These are phyloP conservation scores for Galerucella pusilla DNA, from an alignment of 2,888 invertebrate genomes.

Conservation along the genomic window DNA sequence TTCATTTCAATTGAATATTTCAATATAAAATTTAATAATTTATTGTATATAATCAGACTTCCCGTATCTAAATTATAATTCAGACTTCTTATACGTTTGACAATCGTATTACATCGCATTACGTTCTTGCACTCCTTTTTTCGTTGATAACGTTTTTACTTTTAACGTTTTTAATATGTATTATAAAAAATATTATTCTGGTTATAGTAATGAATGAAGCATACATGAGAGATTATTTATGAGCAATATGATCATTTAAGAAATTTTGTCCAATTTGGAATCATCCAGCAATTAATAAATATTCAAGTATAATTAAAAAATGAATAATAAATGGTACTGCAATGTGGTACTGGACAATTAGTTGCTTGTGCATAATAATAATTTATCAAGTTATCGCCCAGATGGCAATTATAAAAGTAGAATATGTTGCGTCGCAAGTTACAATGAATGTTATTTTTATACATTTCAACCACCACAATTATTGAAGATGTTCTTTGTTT, in stretches of 20 bases:
- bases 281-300: background rate
- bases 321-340: no score
- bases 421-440: no score
- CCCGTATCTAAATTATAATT: constrained; percentile 1
- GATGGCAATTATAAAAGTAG: no score
- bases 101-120: constrained; percentile 1
- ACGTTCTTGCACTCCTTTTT: background rate
- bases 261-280: background rate
- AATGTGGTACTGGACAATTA: no score
- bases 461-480: no score
- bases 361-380: no score
- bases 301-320: no score
- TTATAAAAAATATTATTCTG: constrained; percentile 4
- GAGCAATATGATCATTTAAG: background rate
- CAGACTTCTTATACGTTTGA: background rate
- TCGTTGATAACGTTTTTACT: background rate
- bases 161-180: background rate
- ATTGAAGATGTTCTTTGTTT: no score
- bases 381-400: no score
- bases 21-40: constrained; percentile 1
- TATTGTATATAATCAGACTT: constrained; percentile 4
- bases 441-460: no score
- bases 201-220: constrained; percentile 1
- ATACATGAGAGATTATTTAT: constrained; percentile 4
- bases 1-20: background rate